phyloP scores from a whole-genome alignment of 2,888 invertebrate species.

The Hesperia comma region DNA sequence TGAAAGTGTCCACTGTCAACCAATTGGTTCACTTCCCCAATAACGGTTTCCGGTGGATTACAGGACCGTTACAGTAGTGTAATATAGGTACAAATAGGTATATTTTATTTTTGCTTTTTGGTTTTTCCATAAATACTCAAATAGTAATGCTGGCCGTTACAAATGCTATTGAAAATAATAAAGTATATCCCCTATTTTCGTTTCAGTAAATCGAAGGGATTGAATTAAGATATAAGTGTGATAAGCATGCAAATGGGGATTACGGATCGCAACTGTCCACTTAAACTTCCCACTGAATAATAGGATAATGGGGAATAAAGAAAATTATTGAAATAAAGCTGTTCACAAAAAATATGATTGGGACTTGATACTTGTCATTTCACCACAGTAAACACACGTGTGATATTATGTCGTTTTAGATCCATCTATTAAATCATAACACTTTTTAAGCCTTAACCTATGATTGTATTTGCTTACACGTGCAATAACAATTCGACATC shows the following conservation, averaged over 20 bases:
- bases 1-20: too few species aligned
- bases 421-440: too few species aligned
- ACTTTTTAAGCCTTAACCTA: too few species aligned
- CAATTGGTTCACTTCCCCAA: too few species aligned
- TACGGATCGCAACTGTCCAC: conserved; percentile 30
- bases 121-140: not conserved
- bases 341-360: not conserved
- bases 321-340: conserved; percentile 27
- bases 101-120: too few species aligned
- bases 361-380: not conserved
- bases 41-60: too few species aligned
- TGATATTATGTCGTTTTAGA: too few species aligned
- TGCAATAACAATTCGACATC: too few species aligned
- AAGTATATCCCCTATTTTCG: conserved; percentile 25
- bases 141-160: not conserved
- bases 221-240: conserved; percentile 44
- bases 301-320: conserved; percentile 25
- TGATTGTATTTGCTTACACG: too few species aligned
- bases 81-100: too few species aligned
- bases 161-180: not conserved
- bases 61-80: too few species aligned
- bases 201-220: conserved; percentile 31
- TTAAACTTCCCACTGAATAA: conserved; percentile 26
- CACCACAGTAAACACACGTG: not conserved
- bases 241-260: conserved; percentile 45